Base-by-base conservation (phyloP, 2,797 vertebrate genomes). In the Chaetophractus vellerosus region DNA sequence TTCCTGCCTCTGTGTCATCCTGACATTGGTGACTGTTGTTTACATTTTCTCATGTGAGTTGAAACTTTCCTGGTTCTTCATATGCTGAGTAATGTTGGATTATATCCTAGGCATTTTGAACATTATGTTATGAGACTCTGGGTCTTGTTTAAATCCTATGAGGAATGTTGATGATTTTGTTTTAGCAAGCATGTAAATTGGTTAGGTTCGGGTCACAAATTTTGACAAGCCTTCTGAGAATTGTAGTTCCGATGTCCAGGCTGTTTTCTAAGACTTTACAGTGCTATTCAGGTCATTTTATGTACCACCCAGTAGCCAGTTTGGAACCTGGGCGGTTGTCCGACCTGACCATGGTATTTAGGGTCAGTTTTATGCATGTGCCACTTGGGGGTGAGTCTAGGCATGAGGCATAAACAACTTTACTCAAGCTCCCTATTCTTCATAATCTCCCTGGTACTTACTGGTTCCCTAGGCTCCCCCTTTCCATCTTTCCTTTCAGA, bases 41-140 rank as follows among this genome's bases (percentile, higher is more conserved):
- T 48, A 48, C 1, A 14, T 45, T 74, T 55, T 74, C 41, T 41
- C 71, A 16, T 36, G 9, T 74, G 21, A 57, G 57, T 63, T 36
- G 9, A 88, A 45, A 36, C 61, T 84, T 95, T 90, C 79, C 52
- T 72, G 33, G 36, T 81, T 84, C 48, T 83, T 96, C n/a, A 57
- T 74, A 31, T 61, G 16, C 16, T 91, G 26, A 83, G 9, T 55
- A 55, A 75, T 23, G 82, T 41, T 90, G 45, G 68, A n/a, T 80
- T 55, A 48, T 68, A 82, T 63, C 4, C 41, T 87, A 9, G 50
- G 79, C 1, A 68, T 69, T 92, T 93, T 84, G 16, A 87, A 81
- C 68, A 74, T 64, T 84, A 28, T 80, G 11, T 57, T 78, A 19
- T 31, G 24, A 85, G 19, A 88, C 12, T 64, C 6, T 33, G 18